phyloP scores from a whole-genome alignment of 2,888 invertebrate species.

The Cephonodes hylas region DNA sequence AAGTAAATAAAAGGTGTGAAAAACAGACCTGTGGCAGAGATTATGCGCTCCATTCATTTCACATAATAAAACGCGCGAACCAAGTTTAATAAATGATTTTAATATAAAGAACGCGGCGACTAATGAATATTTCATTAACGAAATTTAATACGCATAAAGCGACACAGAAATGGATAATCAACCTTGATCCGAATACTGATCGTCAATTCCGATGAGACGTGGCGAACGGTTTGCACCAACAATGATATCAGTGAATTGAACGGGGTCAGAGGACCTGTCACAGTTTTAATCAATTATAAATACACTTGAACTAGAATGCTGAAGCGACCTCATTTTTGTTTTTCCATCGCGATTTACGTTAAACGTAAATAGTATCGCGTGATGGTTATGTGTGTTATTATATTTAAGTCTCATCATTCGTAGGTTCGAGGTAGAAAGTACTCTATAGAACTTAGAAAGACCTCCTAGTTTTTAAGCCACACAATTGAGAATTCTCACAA shows the following conservation, averaged over 20 bases:
- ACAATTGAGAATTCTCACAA: too few species aligned
- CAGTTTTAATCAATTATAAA: slow-evolving; percentile 15
- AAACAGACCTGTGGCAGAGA: not conserved
- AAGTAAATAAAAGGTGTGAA: not conserved
- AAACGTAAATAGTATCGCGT: too few species aligned
- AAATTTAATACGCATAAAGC: slow-evolving; percentile 20
- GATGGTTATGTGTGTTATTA: too few species aligned
- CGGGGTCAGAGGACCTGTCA: not conserved
- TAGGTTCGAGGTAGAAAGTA: too few species aligned
- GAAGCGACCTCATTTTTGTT: slow-evolving; percentile 3
- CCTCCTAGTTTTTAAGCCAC: too few species aligned
- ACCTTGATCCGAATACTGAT: not conserved
- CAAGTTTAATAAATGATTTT: not conserved
- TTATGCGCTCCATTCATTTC: not conserved
- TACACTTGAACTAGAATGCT: slow-evolving; percentile 20
- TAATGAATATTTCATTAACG: not conserved
- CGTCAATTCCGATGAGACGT: not conserved
- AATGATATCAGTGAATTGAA: not conserved
- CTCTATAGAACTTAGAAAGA: too few species aligned
- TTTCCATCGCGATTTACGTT: too few species aligned
- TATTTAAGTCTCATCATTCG: too few species aligned
- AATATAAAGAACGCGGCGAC: not conserved
- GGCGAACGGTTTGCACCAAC: not conserved
- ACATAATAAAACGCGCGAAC: not conserved
- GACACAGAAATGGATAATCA: slow-evolving; percentile 26